Evolutionary conservation across 1,140 invertebrate genomes (phyloP).

Genomic region (Drosophila pallidifrons): DNA sequence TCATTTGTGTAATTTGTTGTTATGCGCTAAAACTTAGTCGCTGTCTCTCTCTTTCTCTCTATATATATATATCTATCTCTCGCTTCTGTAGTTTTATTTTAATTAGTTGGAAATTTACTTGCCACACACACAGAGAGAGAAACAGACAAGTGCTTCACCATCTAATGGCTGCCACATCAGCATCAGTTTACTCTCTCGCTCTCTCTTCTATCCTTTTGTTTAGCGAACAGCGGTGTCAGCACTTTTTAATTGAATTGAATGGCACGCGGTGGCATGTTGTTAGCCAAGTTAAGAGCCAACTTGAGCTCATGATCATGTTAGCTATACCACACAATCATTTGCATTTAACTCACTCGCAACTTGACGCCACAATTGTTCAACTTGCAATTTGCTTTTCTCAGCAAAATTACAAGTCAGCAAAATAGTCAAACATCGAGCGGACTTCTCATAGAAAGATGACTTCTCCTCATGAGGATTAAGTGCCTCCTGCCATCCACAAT

Average conservation of each 20-base stretch:
- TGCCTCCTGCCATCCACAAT: neutral
- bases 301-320: conserved; percentile 54
- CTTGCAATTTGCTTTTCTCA: conserved; percentile 54
- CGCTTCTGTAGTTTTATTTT: conserved; percentile 60
- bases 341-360: conserved; percentile 52
- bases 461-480: neutral
- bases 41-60: conserved; percentile 19
- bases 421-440: conserved; percentile 10
- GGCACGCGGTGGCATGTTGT: conserved; percentile 34
- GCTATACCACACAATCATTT: conserved; percentile 70
- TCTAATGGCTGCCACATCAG: conserved; percentile 56
- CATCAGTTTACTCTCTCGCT: conserved; percentile 28
- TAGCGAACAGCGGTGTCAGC: conserved; percentile 64
- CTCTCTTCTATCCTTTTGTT: conserved; percentile 46
- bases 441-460: neutral
- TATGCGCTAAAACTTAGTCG: conserved; percentile 31
- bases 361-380: conserved; percentile 49
- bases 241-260: conserved; percentile 82
- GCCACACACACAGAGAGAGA: neutral
- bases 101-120: conserved; percentile 65
- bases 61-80: conserved; percentile 5
- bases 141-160: conserved; percentile 33
- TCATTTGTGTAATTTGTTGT: conserved; percentile 71
- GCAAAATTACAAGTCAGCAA: conserved; percentile 60
- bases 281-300: conserved; percentile 3